Evolutionary conservation across 2,797 vertebrate genomes (phyloP).

Genomic region (Hydrolagus colliei): DNA sequence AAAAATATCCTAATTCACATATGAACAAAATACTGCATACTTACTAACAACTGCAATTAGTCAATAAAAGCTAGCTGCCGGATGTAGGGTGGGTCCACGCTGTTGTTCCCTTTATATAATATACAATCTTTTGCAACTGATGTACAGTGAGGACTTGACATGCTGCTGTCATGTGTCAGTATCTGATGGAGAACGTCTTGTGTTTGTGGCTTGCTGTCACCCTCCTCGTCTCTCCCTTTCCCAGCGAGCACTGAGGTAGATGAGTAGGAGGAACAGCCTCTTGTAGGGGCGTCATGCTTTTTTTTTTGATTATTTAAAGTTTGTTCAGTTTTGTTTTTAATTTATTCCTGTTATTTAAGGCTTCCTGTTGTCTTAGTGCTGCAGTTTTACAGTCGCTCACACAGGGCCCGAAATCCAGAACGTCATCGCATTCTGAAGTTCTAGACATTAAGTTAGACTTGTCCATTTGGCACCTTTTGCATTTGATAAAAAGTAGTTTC

Average conservation of each 20-base stretch:
- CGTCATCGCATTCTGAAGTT: constrained; percentile 57
- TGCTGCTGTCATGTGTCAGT: constrained; percentile 51
- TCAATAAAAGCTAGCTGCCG: constrained; percentile 82
- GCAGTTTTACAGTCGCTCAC: constrained; percentile 60
- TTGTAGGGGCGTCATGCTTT: constrained; percentile 42
- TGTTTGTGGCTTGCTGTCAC: constrained; percentile 44
- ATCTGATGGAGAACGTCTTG: constrained; percentile 35
- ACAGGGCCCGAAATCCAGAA: constrained; percentile 56
- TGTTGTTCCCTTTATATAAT: constrained; percentile 63
- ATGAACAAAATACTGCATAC: constrained; percentile 84
- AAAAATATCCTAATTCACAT: constrained; percentile 71
- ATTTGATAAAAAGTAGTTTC: constrained; percentile 45
- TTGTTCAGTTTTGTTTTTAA: constrained; percentile 36
- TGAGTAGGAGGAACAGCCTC: constrained; percentile 52
- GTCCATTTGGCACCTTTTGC: constrained; percentile 79
- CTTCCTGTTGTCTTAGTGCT: constrained; percentile 69
- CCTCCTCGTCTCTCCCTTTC: constrained; percentile 45
- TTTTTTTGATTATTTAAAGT: constrained; percentile 15
- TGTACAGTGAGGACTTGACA: constrained; percentile 55
- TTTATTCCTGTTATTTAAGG: constrained; percentile 62
- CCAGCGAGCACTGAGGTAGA: constrained; percentile 54
- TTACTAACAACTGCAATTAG: constrained; percentile 73
- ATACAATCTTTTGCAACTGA: constrained; percentile 49
- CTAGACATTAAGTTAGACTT: constrained; percentile 57
- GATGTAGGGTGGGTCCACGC: constrained; percentile 66